Base-by-base conservation (phyloP, 2,797 vertebrate species). In the Graptemys geographica region DNA sequence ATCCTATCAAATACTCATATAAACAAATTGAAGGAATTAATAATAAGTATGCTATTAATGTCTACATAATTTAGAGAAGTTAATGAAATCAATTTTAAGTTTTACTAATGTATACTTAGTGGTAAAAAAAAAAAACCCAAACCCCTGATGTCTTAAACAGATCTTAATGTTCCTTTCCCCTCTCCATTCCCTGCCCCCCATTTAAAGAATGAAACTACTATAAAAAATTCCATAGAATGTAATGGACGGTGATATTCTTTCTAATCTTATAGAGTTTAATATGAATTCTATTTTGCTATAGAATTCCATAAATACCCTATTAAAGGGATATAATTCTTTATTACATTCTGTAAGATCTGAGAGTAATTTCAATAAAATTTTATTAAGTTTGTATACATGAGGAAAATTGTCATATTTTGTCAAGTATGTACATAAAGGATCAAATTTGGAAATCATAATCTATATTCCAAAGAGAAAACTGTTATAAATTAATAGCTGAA, bases 1-100 rank as follows among this genome's bases (percentile, higher is more conserved):
- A 41, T 57, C 78, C 82, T 88, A 97, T 95, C 86, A 95, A 94
- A 91, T 85, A 74, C 10, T 53, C 94, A 95, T 96, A 93, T 96
- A 97, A 97, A 96, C 93, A 95, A 94, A 94, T 97, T 97, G 94
- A 96, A 98, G 95, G 96, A 98, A 95, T 93, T 93, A 94, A 97
- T 96, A 96, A 90, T 95, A 74, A 94, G 95, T 82, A 86, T 81
- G 74, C 76, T 94, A 85, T 95, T 96, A 95, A 95, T 90, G 81
- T 33, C 86, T 93, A 72, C 76, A 87, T 94, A 95, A 96, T 96
- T 94, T 90, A 96, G 79, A 91, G 49, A 92, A 81, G 89, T 72
- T 96, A 97, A 96, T 95, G 83, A 96, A 95, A 69, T 13, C 59
- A 91, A 84, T 92, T 94, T 92, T 87, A 97, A 97, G 79, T 97